phyloP scores from a whole-genome alignment of 1,140 invertebrate genomes.

The Lysiphlebus fabarum region DNA sequence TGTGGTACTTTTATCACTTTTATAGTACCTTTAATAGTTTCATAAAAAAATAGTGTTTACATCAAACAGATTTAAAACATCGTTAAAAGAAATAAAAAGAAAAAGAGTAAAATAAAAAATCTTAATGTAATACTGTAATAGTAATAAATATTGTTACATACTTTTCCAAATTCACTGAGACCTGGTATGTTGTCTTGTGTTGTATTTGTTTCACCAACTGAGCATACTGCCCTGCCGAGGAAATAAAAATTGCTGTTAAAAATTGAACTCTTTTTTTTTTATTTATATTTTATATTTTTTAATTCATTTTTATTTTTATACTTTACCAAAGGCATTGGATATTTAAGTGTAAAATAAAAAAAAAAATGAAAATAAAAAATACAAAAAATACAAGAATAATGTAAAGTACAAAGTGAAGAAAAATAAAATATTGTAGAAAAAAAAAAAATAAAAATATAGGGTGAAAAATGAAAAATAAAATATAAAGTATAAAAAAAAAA shows the following conservation, averaged over 20 bases:
- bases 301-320: too few relatives aligned
- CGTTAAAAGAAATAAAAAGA: too few relatives aligned
- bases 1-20: not conserved
- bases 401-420: too few relatives aligned
- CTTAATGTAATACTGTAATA: too few relatives aligned
- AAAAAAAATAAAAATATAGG: not conserved
- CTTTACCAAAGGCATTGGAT: not conserved
- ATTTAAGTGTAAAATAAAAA: not conserved
- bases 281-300: not conserved
- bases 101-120: too few relatives aligned
- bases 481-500: not conserved
- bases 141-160: constrained; percentile 36
- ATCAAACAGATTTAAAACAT: too few relatives aligned
- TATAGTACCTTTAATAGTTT: not conserved
- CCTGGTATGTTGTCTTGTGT: constrained; percentile 51
- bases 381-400: not conserved
- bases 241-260: constrained; percentile 42
- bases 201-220: constrained; percentile 51
- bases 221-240: constrained; percentile 56
- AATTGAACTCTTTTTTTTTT: constrained; percentile 14
- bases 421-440: not conserved
- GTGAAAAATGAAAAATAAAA: too few relatives aligned
- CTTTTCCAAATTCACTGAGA: constrained; percentile 58
- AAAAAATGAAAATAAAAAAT: too few relatives aligned
- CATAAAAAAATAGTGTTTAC: too few relatives aligned